A percentile compares a stretch with the other conserved stretches of the same genome.
Conservation (phyloP, 2,113 vertebrate species). For the Nesogale talazaci region DNA sequence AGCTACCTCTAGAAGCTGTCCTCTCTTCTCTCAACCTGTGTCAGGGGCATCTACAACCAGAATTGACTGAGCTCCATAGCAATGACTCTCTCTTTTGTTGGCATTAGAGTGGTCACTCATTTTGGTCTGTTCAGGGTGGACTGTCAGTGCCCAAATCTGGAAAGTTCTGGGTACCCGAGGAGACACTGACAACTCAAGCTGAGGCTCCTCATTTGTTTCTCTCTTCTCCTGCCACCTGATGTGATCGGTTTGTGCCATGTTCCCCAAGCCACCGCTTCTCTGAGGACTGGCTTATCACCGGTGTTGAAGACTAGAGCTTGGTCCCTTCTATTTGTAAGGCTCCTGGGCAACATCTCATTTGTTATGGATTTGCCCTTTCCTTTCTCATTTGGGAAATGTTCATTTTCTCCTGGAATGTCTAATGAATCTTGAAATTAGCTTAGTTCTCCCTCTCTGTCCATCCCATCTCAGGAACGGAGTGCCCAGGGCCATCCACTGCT, state of each 20-base stretch:
- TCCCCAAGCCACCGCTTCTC: slow-evolving; percentile 69
- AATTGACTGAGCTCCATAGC: not conserved
- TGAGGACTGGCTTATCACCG: slow-evolving; percentile 73
- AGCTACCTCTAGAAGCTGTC: not conserved
- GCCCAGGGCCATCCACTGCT: not conserved
- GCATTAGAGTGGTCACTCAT: not conserved
- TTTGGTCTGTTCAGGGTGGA: not conserved
- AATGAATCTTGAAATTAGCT: slow-evolving; percentile 66
- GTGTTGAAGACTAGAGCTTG: slow-evolving; percentile 67
- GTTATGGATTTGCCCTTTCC: slow-evolving; percentile 68
- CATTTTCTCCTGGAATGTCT: slow-evolving; percentile 73
- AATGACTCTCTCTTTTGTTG: not conserved
- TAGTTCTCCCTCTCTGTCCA: not conserved
- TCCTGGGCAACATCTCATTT: slow-evolving; percentile 64
- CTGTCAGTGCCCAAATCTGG: not conserved
- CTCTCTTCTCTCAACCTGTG: not conserved
- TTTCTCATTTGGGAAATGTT: slow-evolving; percentile 66
- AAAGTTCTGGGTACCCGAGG: not conserved
- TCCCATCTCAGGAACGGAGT: not conserved
- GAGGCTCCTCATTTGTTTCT: slow-evolving; percentile 57
- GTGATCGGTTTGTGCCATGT: slow-evolving; percentile 64
- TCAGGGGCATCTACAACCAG: not conserved
- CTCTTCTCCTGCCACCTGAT: slow-evolving; percentile 58
- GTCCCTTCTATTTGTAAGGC: slow-evolving; percentile 70
- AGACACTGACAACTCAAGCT: not conserved